phyloP scores from a whole-genome alignment of 2,797 vertebrate genomes.

The Podarcis lilfordi region DNA sequence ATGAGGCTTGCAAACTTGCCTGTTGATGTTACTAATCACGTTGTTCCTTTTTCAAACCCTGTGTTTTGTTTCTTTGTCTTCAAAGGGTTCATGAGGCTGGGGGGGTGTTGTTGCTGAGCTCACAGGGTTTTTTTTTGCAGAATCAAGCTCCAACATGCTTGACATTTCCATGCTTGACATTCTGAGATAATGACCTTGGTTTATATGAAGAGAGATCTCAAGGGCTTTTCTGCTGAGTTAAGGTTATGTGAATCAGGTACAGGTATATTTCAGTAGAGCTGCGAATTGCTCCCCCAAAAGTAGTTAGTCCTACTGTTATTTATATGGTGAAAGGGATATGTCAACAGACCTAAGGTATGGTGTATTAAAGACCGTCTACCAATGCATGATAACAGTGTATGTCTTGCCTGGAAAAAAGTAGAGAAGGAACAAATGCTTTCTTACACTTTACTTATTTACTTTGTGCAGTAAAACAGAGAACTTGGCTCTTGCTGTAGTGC shows the following conservation, averaged over 20 bases:
- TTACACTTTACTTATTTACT: not conserved
- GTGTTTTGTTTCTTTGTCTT: constrained; percentile 25
- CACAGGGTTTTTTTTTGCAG: not conserved
- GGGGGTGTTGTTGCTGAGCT: not conserved
- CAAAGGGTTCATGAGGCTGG: not conserved
- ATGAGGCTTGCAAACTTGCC: not conserved
- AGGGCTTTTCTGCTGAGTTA: not conserved
- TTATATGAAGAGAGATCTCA: not conserved
- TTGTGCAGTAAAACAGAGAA: not conserved
- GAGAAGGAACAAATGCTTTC: not conserved
- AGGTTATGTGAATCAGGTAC: too few species aligned
- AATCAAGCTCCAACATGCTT: not conserved
- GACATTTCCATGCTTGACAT: not conserved
- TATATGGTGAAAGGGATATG: not conserved
- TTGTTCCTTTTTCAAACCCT: not conserved
- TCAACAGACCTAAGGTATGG: not conserved
- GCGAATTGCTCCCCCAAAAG: too few species aligned
- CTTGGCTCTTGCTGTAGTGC: not conserved
- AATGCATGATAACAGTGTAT: not conserved
- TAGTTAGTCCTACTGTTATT: not conserved
- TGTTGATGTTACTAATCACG: not conserved
- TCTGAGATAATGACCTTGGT: not conserved
- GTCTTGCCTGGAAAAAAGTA: not conserved
- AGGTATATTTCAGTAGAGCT: not conserved
- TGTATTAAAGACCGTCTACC: not conserved